These are phyloP conservation scores for Zeus faber DNA, from an alignment of 2,113 vertebrate genomes.

Conservation along the genomic window DNA sequence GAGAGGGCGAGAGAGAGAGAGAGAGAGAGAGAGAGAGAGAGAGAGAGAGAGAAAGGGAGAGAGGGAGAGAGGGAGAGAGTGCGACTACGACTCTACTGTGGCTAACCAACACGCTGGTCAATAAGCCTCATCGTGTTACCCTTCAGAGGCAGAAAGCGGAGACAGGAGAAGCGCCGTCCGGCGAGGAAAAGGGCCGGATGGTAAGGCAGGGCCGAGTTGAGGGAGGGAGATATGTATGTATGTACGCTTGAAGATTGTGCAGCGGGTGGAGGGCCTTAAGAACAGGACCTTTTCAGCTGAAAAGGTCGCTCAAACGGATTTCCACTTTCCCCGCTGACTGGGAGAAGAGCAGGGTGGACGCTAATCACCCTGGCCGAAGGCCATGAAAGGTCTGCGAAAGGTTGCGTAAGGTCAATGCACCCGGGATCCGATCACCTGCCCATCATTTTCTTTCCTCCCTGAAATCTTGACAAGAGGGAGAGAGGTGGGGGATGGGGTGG, in stretches of 20 bases:
- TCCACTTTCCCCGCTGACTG: slow-evolving; percentile 57
- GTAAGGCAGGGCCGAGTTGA: background rate
- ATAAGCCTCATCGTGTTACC: slow-evolving; percentile 65
- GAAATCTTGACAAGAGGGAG: slow-evolving; percentile 57
- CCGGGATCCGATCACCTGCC: slow-evolving; percentile 52
- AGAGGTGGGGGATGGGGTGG: too few relatives aligned
- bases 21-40: background rate
- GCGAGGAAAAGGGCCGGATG: slow-evolving; percentile 19
- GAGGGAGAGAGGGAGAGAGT: slow-evolving; percentile 20
- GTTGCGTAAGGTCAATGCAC: slow-evolving; percentile 42
- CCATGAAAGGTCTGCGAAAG: slow-evolving; percentile 58
- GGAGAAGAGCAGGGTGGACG: slow-evolving; percentile 36
- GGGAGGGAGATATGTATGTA: slow-evolving; percentile 28
- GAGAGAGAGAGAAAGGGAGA: slow-evolving; percentile 30
- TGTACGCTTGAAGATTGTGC: too few relatives aligned
- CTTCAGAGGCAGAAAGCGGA: slow-evolving; percentile 62
- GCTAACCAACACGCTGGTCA: slow-evolving; percentile 61
- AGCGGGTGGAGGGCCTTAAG: slow-evolving; percentile 30
- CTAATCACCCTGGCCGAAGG: slow-evolving; percentile 63
- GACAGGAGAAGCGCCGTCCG: slow-evolving; percentile 40
- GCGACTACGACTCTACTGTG: slow-evolving; percentile 61
- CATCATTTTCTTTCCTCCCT: slow-evolving; percentile 35
- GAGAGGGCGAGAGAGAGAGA: background rate
- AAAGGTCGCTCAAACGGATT: slow-evolving; percentile 60
- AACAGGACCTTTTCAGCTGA: slow-evolving; percentile 60